phyloP scores from a whole-genome alignment of 2,888 invertebrate species.

The Drosophila recens region DNA sequence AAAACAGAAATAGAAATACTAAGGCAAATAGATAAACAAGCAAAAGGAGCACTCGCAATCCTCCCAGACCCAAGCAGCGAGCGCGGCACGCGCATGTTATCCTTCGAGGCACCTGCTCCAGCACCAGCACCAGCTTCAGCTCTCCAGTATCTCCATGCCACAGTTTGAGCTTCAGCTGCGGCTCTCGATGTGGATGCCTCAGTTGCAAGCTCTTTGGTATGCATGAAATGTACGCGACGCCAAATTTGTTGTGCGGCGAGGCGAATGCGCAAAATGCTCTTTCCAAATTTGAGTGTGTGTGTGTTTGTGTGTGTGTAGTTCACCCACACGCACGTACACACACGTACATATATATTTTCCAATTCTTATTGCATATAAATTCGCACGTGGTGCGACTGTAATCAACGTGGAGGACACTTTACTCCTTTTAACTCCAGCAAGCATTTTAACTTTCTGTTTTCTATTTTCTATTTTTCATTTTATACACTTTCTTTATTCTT shows the following conservation, averaged over 20 bases:
- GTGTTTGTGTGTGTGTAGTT: conserved; percentile 12
- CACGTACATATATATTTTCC: conserved; percentile 72
- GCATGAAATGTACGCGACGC: conserved; percentile 81
- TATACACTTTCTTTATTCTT: conserved; percentile 44
- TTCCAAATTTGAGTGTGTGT: conserved; percentile 14
- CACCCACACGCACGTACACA: conserved; percentile 45
- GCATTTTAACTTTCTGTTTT: conserved; percentile 37
- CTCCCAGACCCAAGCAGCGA: conserved; percentile 37
- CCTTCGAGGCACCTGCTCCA: conserved; percentile 74
- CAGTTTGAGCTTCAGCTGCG: conserved; percentile 28
- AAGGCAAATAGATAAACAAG: conserved; percentile 80
- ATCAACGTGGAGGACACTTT: conserved; percentile 77
- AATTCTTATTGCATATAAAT: conserved; percentile 83
- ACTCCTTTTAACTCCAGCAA: conserved; percentile 27
- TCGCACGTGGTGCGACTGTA: conserved; percentile 82
- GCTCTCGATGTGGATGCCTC: neutral
- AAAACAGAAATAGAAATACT: conserved; percentile 31
- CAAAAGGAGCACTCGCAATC: conserved; percentile 52
- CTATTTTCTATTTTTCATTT: conserved; percentile 46
- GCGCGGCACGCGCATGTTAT: conserved; percentile 75
- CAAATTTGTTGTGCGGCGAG: conserved; percentile 81
- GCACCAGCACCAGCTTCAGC: neutral
- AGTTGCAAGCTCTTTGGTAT: conserved; percentile 75
- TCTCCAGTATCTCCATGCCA: conserved; percentile 44
- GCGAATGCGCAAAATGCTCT: conserved; percentile 74